Evolutionary conservation across 2,888 invertebrate species (phyloP), one percentile per base, ranked within the genome.

Genomic region (Phorcus lineatus): DNA sequence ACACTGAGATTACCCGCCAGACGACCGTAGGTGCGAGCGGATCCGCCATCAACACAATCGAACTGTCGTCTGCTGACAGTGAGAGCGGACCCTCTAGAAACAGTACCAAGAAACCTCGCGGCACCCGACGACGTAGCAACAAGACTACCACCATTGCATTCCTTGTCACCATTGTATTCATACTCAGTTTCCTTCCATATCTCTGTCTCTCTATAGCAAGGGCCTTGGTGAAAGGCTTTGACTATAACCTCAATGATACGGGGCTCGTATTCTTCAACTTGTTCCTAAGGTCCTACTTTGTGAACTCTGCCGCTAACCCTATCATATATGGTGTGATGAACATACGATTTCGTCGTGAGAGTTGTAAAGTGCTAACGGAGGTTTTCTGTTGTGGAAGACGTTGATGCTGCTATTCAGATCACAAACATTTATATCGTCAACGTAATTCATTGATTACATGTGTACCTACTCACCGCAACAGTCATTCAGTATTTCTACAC

Each of bases 241-340:
- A 87, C 47, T 81, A 84, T 28, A 81, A 70, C 7, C 77, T 86
- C 75, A 78, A 80, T 17, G 85, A 84, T 24, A 53, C 80, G 0
- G 82, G 83, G 13, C 67, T 80, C 31, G 83, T 86, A 17, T n/a
- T 84, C 4, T 88, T 86, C 79, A 86, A 86, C 67, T 83, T 86
- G 9, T 86, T 88, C 81, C 70, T 90, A 0, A 84, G 88, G 82
- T 89, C 88, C 11, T 89, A 86, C 66, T 89, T 88, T 31, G 78
- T 90, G 36, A 90, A 89, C 80, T 87, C 86, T 62, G 83, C 86
- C 24, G 82, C 87, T 11, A 90, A 90, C 78, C 86, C 88, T 19
- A 81, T 89, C 53, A 87, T 90, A 36, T 90, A 90, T 77, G 86
- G 89, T 1, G 84, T 86, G 36, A 82, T 85, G 77, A 89, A 90